Percentiles rank a stretch among this genome's conserved stretches.
These are phyloP conservation scores for Trissolcus brochymenae DNA, from an alignment of 2,888 invertebrate species.

Conservation along the genomic window DNA sequence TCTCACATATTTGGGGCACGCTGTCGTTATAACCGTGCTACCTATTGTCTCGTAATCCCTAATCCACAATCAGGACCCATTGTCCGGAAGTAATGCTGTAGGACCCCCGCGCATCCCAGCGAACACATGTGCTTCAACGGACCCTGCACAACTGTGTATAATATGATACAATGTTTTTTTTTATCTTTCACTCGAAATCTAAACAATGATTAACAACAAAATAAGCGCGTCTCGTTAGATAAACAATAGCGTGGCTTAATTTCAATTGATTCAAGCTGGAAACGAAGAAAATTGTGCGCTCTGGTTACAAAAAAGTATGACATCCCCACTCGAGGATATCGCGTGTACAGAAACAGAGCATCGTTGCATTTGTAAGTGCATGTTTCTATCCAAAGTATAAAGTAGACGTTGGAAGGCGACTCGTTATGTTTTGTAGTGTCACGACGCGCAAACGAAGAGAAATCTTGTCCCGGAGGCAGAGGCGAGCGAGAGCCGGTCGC, in stretches of 20 bases:
- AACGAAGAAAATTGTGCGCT: constrained; percentile 20
- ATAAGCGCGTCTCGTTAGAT: background rate
- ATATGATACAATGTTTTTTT: background rate
- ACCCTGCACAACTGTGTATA: constrained; percentile 22
- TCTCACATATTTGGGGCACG: constrained; percentile 52
- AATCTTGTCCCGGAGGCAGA: constrained; percentile 58
- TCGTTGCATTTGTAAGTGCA: constrained; percentile 22
- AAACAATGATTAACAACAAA: constrained; percentile 1
- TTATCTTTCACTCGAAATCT: background rate
- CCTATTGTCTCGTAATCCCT: constrained; percentile 72
- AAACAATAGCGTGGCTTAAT: too few species aligned
- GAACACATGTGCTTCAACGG: constrained; percentile 62
- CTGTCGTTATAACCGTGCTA: constrained; percentile 31
- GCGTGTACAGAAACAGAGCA: constrained; percentile 43
- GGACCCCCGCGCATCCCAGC: constrained; percentile 59
- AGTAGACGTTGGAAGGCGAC: constrained; percentile 19
- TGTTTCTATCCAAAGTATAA: constrained; percentile 24
- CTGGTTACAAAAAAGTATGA: constrained; percentile 29
- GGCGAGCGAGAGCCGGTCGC: constrained; percentile 59
- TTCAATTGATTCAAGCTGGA: too few species aligned
- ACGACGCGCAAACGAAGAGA: constrained; percentile 51
- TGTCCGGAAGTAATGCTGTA: constrained; percentile 65
- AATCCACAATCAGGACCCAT: constrained; percentile 74
- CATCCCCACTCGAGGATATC: constrained; percentile 38
- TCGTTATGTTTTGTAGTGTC: constrained; percentile 30